These are phyloP conservation scores for Lathamus discolor DNA, from an alignment of 2,113 vertebrate species.

Conservation along the genomic window DNA sequence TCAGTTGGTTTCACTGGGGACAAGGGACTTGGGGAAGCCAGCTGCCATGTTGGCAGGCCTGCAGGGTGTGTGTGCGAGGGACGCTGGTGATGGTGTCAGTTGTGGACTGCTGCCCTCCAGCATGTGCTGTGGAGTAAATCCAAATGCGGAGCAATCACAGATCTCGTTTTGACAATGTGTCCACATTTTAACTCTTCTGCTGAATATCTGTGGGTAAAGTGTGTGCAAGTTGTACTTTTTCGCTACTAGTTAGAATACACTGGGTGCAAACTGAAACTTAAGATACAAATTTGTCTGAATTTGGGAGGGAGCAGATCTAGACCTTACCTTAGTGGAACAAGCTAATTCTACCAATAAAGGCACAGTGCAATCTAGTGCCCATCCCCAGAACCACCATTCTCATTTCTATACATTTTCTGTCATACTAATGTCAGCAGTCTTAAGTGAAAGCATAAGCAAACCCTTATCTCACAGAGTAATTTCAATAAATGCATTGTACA, in stretches of 20 bases:
- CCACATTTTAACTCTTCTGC: neutral
- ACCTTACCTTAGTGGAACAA: neutral
- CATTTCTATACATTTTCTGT: neutral
- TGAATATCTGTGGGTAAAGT: neutral
- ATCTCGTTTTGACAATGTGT: neutral
- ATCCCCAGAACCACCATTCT: neutral
- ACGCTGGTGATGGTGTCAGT: neutral
- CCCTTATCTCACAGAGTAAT: neutral
- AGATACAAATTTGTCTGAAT: neutral
- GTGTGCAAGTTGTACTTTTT: neutral
- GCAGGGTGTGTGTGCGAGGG: neutral
- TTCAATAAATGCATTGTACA: neutral
- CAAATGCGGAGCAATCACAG: neutral
- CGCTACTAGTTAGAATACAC: neutral
- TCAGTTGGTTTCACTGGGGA: neutral
- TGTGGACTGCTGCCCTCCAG: neutral
- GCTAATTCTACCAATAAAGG: neutral
- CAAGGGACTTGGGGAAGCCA: neutral
- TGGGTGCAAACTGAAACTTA: neutral
- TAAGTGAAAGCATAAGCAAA: neutral
- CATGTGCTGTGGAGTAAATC: neutral
- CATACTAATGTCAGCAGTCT: neutral
- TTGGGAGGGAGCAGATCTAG: neutral
- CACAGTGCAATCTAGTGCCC: neutral
- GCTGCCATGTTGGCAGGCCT: neutral